Percentiles rank a stretch among this genome's conserved stretches.
These are phyloP conservation scores for Parasteatoda tepidariorum DNA, from an alignment of 1,140 invertebrate species.

Conservation along the genomic window DNA sequence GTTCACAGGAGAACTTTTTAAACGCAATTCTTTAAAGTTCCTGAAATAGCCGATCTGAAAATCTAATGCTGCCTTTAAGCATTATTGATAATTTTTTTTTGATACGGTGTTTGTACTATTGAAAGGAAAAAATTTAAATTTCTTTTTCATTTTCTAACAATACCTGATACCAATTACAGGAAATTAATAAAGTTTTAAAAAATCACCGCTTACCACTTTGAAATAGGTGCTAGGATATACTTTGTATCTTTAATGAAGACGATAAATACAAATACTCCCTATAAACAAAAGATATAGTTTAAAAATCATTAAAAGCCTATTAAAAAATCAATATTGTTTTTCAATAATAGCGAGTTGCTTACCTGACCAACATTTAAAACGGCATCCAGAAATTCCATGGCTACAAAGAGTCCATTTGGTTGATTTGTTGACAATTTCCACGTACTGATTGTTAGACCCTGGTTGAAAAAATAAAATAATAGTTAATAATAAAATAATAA, in stretches of 20 bases:
- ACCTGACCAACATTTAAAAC: constrained; percentile 87
- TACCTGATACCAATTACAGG: too few species aligned
- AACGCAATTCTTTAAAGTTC: too few species aligned
- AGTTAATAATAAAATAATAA: not conserved
- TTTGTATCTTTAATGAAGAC: constrained; percentile 85
- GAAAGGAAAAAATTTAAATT: too few species aligned
- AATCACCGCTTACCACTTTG: constrained; percentile 68
- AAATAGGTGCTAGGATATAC: constrained; percentile 77
- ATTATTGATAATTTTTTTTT: too few species aligned
- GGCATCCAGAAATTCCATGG: constrained; percentile 90
- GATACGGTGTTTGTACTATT: too few species aligned
- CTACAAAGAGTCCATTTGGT: constrained; percentile 88
- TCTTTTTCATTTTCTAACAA: too few species aligned
- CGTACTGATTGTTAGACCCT: constrained; percentile 79
- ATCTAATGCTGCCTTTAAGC: too few species aligned
- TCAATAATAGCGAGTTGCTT: not conserved
- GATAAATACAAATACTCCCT: constrained; percentile 81
- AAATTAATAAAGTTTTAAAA: too few species aligned
- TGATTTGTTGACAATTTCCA: constrained; percentile 88
- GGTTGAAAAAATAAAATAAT: not conserved
- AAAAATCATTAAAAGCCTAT: too few species aligned
- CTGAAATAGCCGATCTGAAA: too few species aligned
- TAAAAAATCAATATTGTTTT: not conserved
- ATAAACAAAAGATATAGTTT: not conserved
- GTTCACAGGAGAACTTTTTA: too few species aligned